Percentiles rank a stretch among this genome's conserved stretches.
phyloP scores from a whole-genome alignment of 2,113 vertebrate genomes.

The Fregata magnificens region DNA sequence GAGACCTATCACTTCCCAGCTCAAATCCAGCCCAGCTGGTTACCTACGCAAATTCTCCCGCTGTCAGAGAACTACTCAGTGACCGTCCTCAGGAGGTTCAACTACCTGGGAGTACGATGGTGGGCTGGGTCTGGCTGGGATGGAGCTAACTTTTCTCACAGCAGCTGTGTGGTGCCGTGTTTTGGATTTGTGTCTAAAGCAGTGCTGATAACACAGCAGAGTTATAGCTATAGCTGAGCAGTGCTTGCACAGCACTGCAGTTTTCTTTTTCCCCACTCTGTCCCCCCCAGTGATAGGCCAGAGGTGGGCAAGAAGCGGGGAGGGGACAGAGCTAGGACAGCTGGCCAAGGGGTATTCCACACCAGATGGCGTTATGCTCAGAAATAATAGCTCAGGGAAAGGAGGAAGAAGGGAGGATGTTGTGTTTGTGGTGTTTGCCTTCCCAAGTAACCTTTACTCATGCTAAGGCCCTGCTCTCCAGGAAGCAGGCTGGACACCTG shows the following conservation, averaged over 20 bases:
- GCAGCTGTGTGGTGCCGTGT: neutral
- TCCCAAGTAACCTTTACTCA: neutral
- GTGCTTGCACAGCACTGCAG: neutral
- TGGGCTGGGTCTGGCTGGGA: neutral
- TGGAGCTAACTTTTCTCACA: accelerated
- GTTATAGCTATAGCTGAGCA: neutral
- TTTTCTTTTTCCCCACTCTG: neutral
- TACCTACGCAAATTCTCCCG: accelerated
- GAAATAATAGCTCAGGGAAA: neutral
- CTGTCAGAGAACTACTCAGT: neutral
- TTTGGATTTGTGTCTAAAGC: neutral
- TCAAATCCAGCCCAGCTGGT: neutral
- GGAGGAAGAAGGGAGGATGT: neutral
- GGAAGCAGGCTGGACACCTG: neutral
- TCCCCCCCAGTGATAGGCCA: neutral
- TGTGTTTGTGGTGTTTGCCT: neutral
- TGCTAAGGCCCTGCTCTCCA: neutral
- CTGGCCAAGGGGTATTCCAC: neutral
- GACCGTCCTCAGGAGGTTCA: accelerated
- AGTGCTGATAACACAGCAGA: accelerated
- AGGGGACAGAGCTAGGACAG: neutral
- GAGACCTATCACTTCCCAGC: neutral
- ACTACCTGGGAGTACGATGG: accelerated
- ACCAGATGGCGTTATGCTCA: neutral
- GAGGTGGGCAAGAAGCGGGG: neutral